A percentile compares a stretch with the other conserved stretches of the same genome.
Conservation (phyloP, 1,140 invertebrate genomes). For the Ceratina australensis region DNA sequence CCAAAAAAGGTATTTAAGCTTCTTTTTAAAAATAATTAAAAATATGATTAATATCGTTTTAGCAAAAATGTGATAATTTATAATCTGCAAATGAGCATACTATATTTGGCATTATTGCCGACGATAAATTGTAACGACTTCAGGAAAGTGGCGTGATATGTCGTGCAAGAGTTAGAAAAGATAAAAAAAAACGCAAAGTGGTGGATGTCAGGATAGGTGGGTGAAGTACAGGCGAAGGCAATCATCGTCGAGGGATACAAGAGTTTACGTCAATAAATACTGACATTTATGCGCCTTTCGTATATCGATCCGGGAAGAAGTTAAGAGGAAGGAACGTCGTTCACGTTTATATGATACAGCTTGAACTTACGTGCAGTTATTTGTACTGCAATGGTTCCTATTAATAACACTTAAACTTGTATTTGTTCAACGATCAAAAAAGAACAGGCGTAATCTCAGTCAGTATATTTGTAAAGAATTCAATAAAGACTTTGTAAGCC, state of each 20-base stretch:
- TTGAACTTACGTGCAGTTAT: not conserved
- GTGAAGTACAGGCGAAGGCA: slow-evolving; percentile 49
- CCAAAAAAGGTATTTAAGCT: no score
- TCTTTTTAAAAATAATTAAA: no score
- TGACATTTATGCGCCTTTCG: slow-evolving; percentile 51
- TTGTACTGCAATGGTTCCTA: not conserved
- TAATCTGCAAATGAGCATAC: no score
- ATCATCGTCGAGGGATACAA: slow-evolving; percentile 41
- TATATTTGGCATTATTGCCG: slow-evolving; percentile 31
- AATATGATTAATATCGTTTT: no score
- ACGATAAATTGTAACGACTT: slow-evolving; percentile 48
- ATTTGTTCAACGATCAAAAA: no score
- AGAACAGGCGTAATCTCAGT: no score
- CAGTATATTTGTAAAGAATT: no score
- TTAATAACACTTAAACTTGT: no score
- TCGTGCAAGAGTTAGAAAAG: slow-evolving; percentile 46
- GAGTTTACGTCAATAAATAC: slow-evolving; percentile 49
- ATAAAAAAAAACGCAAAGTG: slow-evolving; percentile 49
- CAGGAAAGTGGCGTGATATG: slow-evolving; percentile 57
- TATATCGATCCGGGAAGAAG: slow-evolving; percentile 38
- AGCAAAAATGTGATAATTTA: no score
- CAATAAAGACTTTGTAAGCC: no score
- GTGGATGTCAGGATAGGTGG: slow-evolving; percentile 47
- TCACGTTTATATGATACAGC: not conserved
- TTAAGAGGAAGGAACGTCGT: not conserved